Evolutionary conservation across 2,888 invertebrate species (phyloP).

Genomic region (Sphaerophoria taeniata): DNA sequence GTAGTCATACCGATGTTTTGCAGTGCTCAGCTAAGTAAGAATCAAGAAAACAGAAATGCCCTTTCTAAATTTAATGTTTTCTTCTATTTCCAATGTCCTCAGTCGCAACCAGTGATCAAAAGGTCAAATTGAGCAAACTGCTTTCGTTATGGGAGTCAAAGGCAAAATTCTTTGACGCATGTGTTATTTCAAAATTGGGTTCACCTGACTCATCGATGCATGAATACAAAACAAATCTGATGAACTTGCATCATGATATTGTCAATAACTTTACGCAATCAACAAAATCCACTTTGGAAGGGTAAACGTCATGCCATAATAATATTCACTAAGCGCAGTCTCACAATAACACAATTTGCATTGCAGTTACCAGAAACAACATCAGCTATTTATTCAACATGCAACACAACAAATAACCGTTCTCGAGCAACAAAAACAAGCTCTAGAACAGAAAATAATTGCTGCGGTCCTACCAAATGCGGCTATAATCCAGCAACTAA

Average conservation of each 20-base stretch:
- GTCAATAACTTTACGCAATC: conserved; percentile 90
- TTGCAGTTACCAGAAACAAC: conserved; percentile 93
- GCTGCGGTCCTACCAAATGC: conserved; percentile 77
- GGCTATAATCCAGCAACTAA: conserved; percentile 76
- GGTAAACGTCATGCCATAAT: conserved; percentile 79
- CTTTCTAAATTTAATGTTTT: conserved; percentile 70
- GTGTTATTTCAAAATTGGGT: conserved; percentile 93
- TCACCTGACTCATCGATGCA: conserved; percentile 94
- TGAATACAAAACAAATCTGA: conserved; percentile 93
- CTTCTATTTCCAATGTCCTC: conserved; percentile 75
- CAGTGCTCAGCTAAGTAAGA: conserved; percentile 91
- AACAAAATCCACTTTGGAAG: conserved; percentile 93
- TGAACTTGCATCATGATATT: conserved; percentile 91
- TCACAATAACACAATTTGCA: background rate
- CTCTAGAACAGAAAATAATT: conserved; percentile 82
- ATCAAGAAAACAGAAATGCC: background rate
- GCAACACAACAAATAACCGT: conserved; percentile 94
- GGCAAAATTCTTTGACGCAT: conserved; percentile 92
- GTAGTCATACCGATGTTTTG: conserved; percentile 99
- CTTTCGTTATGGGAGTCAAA: conserved; percentile 98
- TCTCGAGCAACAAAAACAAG: conserved; percentile 90
- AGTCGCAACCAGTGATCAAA: conserved; percentile 93
- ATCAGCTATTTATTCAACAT: conserved; percentile 97
- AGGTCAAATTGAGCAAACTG: conserved; percentile 95
- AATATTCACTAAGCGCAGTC: background rate